Percentiles rank a stretch among this genome's conserved stretches.
Conservation (phyloP, 2,113 vertebrate species). For the Pygoscelis antarcticus region DNA sequence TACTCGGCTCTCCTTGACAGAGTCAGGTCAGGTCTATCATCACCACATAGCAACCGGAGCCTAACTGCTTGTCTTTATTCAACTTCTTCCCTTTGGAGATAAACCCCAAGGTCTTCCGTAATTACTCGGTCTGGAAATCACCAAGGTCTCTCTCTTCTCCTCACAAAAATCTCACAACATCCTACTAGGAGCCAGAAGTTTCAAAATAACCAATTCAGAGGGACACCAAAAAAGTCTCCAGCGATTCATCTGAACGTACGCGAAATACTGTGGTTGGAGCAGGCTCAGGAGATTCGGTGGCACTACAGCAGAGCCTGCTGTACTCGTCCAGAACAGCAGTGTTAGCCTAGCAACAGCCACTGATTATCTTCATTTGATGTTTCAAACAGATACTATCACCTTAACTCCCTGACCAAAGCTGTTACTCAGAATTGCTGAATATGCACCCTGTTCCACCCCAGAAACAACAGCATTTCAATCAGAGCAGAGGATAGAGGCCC, state of each 20-base stretch:
- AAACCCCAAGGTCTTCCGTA: not conserved
- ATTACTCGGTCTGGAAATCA: not conserved
- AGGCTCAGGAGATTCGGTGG: rapidly evolving
- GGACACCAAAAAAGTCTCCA: not conserved
- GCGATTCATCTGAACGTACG: rapidly evolving
- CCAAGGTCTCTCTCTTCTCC: not conserved
- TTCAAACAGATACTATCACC: not conserved
- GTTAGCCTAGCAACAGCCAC: not conserved
- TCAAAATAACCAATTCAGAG: not conserved
- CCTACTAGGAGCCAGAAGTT: not conserved
- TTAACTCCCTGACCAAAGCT: not conserved
- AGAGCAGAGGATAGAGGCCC: not conserved
- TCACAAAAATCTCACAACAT: not conserved
- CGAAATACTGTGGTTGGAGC: rapidly evolving
- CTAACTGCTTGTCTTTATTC: not conserved
- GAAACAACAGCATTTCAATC: too few relatives aligned
- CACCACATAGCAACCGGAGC: not conserved
- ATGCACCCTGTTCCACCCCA: rapidly evolving
- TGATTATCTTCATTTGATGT: rapidly evolving
- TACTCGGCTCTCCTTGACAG: not conserved
- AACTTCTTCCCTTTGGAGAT: not conserved
- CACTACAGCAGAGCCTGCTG: rapidly evolving
- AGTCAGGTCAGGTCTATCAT: not conserved
- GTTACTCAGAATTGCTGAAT: rapidly evolving
- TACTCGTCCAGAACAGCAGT: not conserved